Conservation (phyloP, 2,888 invertebrate genomes). For the Spicauda simplicius region DNA sequence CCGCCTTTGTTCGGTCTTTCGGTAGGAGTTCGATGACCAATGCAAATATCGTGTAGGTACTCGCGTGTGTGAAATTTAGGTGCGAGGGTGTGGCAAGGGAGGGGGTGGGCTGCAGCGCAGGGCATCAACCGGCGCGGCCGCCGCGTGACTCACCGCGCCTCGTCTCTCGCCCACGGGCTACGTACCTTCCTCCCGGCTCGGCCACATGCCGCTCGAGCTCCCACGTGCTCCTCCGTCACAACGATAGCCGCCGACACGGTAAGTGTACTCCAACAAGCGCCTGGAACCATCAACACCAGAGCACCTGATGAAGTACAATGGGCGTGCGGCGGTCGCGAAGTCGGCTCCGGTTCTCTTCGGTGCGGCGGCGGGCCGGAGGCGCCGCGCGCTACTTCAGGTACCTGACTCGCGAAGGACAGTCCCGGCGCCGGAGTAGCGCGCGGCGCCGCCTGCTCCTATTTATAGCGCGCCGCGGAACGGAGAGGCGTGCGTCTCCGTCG, state of each 20-base stretch:
- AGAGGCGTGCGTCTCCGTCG: slow-evolving; percentile 65
- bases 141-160: slow-evolving; percentile 71
- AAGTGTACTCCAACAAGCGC: slow-evolving; percentile 99
- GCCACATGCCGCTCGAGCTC: slow-evolving; percentile 34
- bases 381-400: slow-evolving; percentile 99
- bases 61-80: slow-evolving; percentile 65
- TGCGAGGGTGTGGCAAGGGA: slow-evolving; percentile 70
- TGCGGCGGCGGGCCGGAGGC: slow-evolving; percentile 77
- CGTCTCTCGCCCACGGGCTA: slow-evolving; percentile 62
- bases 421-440: slow-evolving; percentile 96
- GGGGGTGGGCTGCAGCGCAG: slow-evolving; percentile 64
- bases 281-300: slow-evolving; percentile 96
- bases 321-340: slow-evolving; percentile 91
- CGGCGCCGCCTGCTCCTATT: slow-evolving; percentile 79
- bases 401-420: slow-evolving; percentile 95
- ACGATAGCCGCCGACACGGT: slow-evolving; percentile 90
- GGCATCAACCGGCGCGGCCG: slow-evolving; percentile 70
- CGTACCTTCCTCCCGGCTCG: slow-evolving; percentile 50
- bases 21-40: slow-evolving; percentile 80
- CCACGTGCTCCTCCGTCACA: slow-evolving; percentile 50
- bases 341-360: slow-evolving; percentile 34
- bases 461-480: slow-evolving; percentile 61
- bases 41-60: slow-evolving; percentile 62
- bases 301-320: slow-evolving; percentile 99
- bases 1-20: slow-evolving; percentile 76